phyloP scores from a whole-genome alignment of 2,113 vertebrate species.

The Gadus macrocephalus region DNA sequence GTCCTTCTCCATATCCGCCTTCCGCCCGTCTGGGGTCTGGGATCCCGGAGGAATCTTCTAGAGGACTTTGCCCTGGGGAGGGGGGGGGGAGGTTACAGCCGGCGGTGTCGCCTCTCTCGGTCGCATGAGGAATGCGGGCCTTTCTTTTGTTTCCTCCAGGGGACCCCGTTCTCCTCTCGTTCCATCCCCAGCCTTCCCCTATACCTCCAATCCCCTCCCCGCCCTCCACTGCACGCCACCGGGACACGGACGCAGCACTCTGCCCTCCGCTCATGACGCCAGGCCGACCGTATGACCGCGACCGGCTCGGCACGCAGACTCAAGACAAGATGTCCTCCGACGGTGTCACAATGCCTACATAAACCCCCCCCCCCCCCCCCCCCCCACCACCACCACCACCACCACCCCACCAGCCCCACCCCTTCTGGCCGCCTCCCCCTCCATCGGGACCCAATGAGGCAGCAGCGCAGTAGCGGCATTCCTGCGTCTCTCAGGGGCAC shows the following conservation, averaged over 20 bases:
- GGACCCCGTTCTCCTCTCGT: no score
- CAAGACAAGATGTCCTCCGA: conserved; percentile 45
- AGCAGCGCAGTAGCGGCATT: conserved; percentile 53
- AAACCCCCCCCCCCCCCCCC: conserved; percentile 48
- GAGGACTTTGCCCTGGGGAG: no score
- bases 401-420: conserved; percentile 53
- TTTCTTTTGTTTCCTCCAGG: no score
- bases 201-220: no score
- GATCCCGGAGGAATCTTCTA: neutral
- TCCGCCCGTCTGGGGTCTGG: no score
- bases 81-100: no score
- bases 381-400: conserved; percentile 3
- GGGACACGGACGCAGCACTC: neutral
- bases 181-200: no score
- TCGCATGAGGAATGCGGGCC: no score
- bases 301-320: conserved; percentile 50
- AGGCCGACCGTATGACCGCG: conserved; percentile 46
- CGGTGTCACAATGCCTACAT: conserved; percentile 57
- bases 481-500: conserved; percentile 62
- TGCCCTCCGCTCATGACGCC: conserved; percentile 54
- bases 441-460: conserved; percentile 41
- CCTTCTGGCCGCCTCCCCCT: conserved; percentile 37
- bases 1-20: no score
- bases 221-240: no score
- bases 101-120: no score